These are phyloP conservation scores for Mionectes olivaceus DNA, from an alignment of 2,797 vertebrate species.

Conservation along the genomic window DNA sequence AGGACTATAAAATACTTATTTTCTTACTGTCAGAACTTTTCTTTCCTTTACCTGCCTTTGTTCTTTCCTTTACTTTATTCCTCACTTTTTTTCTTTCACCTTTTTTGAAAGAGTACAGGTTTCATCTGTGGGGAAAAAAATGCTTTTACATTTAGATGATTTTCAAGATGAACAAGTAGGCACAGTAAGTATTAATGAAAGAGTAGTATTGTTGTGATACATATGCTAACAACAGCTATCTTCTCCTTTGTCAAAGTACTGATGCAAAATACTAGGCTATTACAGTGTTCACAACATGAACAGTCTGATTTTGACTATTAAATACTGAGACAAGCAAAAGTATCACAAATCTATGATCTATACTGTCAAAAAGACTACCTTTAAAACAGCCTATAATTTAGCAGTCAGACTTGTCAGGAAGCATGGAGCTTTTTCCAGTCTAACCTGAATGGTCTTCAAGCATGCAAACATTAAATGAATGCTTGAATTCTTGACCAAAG, in stretches of 20 bases:
- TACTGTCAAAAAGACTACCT: neutral
- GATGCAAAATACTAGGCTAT: neutral
- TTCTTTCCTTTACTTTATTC: accelerated
- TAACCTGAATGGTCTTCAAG: slow-evolving; percentile 12
- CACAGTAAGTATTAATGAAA: neutral
- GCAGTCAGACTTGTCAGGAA: slow-evolving; percentile 31
- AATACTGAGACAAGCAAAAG: neutral
- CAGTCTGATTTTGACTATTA: slow-evolving; percentile 6
- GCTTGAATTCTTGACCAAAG: slow-evolving; percentile 18
- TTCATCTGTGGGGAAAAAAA: neutral
- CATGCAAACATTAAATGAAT: slow-evolving; percentile 18
- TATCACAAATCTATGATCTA: neutral
- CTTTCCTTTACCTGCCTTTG: neutral
- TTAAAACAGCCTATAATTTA: slow-evolving; percentile 26
- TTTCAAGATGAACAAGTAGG: neutral
- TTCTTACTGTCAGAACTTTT: neutral
- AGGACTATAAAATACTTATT: neutral
- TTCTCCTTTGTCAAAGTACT: neutral
- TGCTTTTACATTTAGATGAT: neutral
- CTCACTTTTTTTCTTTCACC: neutral
- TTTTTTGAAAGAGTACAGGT: neutral
- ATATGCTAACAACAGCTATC: neutral
- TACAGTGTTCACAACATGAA: neutral
- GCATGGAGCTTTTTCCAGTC: slow-evolving; percentile 19
- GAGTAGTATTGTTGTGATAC: neutral